Evolutionary conservation across 2,888 invertebrate genomes (phyloP).

Genomic region (Epicampocera succincta): DNA sequence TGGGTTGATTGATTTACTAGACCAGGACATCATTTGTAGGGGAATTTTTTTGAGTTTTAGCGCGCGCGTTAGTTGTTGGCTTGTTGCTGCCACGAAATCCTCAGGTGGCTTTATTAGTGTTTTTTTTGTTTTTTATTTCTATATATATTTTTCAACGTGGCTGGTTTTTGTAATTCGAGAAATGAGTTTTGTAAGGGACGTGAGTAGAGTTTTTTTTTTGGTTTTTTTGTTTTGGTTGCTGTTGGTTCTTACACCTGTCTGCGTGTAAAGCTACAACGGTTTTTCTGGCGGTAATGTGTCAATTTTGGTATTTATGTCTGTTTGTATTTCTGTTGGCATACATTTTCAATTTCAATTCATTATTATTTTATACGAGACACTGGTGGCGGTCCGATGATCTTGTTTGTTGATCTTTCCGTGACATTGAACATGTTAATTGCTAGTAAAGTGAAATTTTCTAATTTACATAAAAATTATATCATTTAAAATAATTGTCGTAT

Average conservation of each 20-base stretch:
- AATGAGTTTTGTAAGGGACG: slow-evolving; percentile 34
- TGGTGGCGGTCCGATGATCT: slow-evolving; percentile 74
- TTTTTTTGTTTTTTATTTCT: slow-evolving; percentile 1
- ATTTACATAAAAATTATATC: slow-evolving; percentile 67
- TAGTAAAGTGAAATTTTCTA: slow-evolving; percentile 66
- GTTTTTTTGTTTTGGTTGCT: no score
- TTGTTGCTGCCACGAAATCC: slow-evolving; percentile 62
- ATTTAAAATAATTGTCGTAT: slow-evolving; percentile 51
- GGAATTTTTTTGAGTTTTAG: slow-evolving; percentile 47
- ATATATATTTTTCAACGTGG: neutral
- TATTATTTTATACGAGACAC: slow-evolving; percentile 35
- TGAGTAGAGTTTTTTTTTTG: neutral
- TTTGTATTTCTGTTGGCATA: slow-evolving; percentile 33
- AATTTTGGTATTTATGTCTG: slow-evolving; percentile 64
- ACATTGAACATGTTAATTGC: slow-evolving; percentile 79
- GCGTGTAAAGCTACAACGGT: slow-evolving; percentile 65
- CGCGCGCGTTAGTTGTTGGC: slow-evolving; percentile 64
- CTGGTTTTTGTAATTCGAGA: slow-evolving; percentile 42
- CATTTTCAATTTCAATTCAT: slow-evolving; percentile 44
- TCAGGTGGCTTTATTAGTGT: slow-evolving; percentile 64
- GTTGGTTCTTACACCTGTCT: slow-evolving; percentile 67
- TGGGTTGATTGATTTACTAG: slow-evolving; percentile 78
- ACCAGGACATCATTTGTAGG: slow-evolving; percentile 57
- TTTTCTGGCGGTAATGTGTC: slow-evolving; percentile 62
- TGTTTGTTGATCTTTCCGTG: slow-evolving; percentile 78